Evolutionary conservation across 30 jellyfish, hydroid and myxozoan genomes (phyloP).

Genomic region (Turritopsis dohrnii): DNA sequence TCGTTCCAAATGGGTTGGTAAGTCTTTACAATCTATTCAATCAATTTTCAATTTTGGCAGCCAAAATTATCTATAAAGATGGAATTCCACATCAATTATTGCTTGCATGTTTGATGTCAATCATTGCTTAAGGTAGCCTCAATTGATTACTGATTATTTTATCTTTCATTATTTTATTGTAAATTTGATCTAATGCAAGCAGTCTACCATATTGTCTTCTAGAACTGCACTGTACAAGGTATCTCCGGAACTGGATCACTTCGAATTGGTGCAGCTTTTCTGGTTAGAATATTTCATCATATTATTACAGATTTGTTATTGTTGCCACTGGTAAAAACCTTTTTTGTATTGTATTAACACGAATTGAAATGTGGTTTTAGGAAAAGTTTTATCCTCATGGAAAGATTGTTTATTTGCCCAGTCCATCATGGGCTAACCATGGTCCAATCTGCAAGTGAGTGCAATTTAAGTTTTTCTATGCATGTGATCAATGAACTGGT

Average conservation of each 20-base stretch:
- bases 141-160: not conserved
- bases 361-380: conserved; percentile 9
- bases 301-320: not conserved
- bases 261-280: conserved; percentile 84
- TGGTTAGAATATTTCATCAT: conserved; percentile 33
- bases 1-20: conserved; percentile 63
- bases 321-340: not conserved
- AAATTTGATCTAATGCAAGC: no score
- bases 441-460: conserved; percentile 79
- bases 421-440: conserved; percentile 96
- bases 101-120: no score
- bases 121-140: not conserved
- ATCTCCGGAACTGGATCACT: conserved; percentile 95
- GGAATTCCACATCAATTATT: no score
- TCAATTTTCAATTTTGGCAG: not conserved
- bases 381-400: conserved; percentile 60
- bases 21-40: not conserved
- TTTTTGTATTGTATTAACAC: not conserved
- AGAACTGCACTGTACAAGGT: conserved; percentile 83
- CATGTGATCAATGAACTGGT: not conserved
- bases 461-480: no score
- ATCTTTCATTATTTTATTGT: not conserved
- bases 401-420: conserved; percentile 57
- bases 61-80: no score
- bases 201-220: no score